These are phyloP conservation scores for Scalopus aquaticus DNA, from an alignment of 2,113 vertebrate species.

Conservation along the genomic window DNA sequence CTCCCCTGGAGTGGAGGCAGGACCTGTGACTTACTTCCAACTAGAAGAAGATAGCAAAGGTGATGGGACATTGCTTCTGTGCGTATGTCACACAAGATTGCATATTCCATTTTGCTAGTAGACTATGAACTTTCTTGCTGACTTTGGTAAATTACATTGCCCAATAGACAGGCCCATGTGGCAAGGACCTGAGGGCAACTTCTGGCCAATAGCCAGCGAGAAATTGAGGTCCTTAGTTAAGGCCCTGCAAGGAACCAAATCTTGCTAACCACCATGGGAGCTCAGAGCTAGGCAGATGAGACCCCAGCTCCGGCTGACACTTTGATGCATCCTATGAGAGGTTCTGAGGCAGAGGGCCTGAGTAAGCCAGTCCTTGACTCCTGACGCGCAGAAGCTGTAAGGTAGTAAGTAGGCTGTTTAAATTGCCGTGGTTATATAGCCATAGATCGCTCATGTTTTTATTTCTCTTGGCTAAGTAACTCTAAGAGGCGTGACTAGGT, in stretches of 20 bases:
- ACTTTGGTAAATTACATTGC: neutral
- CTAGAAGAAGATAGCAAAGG: neutral
- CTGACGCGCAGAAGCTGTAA: neutral
- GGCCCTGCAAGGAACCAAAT: neutral
- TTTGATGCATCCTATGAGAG: neutral
- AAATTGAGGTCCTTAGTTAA: neutral
- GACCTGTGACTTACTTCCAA: neutral
- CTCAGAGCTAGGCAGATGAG: neutral
- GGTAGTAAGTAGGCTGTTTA: neutral
- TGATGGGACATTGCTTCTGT: neutral
- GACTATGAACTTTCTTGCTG: neutral
- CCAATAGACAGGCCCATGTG: neutral
- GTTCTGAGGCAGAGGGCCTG: neutral
- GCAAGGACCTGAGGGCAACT: neutral
- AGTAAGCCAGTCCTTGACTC: neutral
- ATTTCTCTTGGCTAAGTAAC: neutral
- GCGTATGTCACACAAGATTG: too few species aligned
- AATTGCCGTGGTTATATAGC: neutral
- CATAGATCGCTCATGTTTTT: neutral
- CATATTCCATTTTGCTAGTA: neutral
- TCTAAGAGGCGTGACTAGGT: neutral
- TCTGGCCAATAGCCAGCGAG: neutral
- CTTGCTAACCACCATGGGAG: neutral
- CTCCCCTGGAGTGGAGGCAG: too few species aligned
- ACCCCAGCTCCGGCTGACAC: fast-evolving